phyloP scores from a whole-genome alignment of 2,888 invertebrate species.

The Drosophila paramelanica region DNA sequence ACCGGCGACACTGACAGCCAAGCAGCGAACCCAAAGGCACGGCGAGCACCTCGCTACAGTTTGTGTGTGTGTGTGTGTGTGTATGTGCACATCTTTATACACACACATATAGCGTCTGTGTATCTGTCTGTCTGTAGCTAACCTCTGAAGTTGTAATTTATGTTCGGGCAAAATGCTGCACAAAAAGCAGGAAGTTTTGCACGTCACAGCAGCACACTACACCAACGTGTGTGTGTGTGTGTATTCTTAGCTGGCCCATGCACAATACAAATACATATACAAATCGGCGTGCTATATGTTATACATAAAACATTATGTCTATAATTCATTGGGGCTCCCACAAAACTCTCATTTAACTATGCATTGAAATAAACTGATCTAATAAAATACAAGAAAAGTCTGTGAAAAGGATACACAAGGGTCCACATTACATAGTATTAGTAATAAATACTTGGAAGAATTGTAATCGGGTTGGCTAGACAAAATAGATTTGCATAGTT shows the following conservation, averaged over 20 bases:
- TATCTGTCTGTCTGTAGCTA: slow-evolving; percentile 21
- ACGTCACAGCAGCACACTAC: slow-evolving; percentile 57
- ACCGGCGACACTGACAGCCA: slow-evolving; percentile 63
- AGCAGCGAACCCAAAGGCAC: neutral
- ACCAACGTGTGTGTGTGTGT: slow-evolving; percentile 11
- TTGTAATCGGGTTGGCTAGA: no score
- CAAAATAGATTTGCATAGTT: no score
- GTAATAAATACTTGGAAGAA: no score
- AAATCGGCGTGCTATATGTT: slow-evolving; percentile 52
- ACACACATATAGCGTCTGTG: neutral
- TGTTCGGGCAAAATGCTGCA: slow-evolving; percentile 70
- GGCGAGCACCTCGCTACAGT: slow-evolving; percentile 15
- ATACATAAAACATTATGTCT: slow-evolving; percentile 49
- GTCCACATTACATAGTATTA: neutral
- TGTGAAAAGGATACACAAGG: neutral
- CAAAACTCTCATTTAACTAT: slow-evolving; percentile 30
- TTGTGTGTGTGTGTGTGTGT: neutral
- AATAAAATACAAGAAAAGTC: neutral
- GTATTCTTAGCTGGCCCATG: slow-evolving; percentile 63
- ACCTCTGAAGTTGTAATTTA: slow-evolving; percentile 74
- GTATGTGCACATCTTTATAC: neutral
- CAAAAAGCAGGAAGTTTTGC: slow-evolving; percentile 60
- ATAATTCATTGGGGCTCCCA: slow-evolving; percentile 50
- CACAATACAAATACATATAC: slow-evolving; percentile 37
- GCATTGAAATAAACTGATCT: slow-evolving; percentile 18